Conservation (phyloP, 1,140 invertebrate genomes). For the Aphaenogaster floridana region DNA sequence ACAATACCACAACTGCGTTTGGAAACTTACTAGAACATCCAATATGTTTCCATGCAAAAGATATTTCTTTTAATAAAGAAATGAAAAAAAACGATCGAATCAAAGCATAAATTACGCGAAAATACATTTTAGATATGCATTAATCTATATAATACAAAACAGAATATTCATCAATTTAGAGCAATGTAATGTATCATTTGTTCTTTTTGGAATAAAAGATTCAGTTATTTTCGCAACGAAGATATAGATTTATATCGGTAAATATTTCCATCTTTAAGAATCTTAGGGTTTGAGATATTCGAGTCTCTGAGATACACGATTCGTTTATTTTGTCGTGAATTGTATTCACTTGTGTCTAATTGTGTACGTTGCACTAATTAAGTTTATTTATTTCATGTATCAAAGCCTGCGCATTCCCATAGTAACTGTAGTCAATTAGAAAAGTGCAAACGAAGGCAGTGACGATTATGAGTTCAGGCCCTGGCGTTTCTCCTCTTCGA, state of each 20-base stretch:
- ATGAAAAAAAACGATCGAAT: neutral
- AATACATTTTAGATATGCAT: slow-evolving; percentile 44
- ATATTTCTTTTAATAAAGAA: slow-evolving; percentile 28
- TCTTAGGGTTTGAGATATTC: slow-evolving; percentile 21
- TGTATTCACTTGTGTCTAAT: slow-evolving; percentile 23
- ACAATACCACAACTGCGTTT: slow-evolving; percentile 37
- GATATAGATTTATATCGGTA: slow-evolving; percentile 12
- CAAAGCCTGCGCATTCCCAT: slow-evolving; percentile 64
- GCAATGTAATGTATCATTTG: neutral
- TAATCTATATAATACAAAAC: slow-evolving; percentile 56
- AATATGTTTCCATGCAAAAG: slow-evolving; percentile 59
- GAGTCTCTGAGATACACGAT: neutral
- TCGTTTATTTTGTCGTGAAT: slow-evolving; percentile 8
- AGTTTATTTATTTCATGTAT: slow-evolving; percentile 4
- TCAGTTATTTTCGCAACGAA: slow-evolving; percentile 11
- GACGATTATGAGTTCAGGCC: slow-evolving; percentile 88
- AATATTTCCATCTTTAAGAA: slow-evolving; percentile 28
- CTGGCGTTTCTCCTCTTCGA: slow-evolving; percentile 96
- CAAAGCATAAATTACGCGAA: slow-evolving; percentile 39
- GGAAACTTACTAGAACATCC: slow-evolving; percentile 56
- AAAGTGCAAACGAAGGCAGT: slow-evolving; percentile 75
- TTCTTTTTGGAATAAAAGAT: neutral
- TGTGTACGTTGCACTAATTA: slow-evolving; percentile 26
- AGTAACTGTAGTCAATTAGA: slow-evolving; percentile 74
- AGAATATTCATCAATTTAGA: slow-evolving; percentile 59